Evolutionary conservation across 2,797 vertebrate genomes (phyloP).

Genomic region (Sebastes hubbsi): DNA sequence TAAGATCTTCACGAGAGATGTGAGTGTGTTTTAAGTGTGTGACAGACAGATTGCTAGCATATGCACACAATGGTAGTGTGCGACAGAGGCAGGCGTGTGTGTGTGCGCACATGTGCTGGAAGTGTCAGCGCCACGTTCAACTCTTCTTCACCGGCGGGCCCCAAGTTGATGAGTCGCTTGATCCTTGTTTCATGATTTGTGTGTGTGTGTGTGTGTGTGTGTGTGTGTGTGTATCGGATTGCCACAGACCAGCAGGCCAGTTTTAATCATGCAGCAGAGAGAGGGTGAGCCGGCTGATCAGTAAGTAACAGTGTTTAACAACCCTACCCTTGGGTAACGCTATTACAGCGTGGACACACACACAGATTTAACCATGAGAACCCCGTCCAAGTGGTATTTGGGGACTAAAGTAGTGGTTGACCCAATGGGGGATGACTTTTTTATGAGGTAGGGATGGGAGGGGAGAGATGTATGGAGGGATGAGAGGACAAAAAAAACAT

Average conservation of each 20-base stretch:
- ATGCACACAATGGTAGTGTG: constrained; percentile 22
- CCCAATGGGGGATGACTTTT: constrained; percentile 20
- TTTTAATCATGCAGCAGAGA: constrained; percentile 40
- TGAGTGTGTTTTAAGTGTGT: constrained; percentile 39
- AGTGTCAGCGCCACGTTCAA: constrained; percentile 48
- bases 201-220: constrained; percentile 1
- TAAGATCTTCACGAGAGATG: constrained; percentile 40
- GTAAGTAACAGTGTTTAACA: constrained; percentile 53
- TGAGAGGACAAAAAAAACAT: constrained; percentile 28
- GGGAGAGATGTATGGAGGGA: constrained; percentile 9
- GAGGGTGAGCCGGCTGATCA: constrained; percentile 33
- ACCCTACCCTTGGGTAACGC: constrained; percentile 31
- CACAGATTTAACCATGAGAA: constrained; percentile 27
- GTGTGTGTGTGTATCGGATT: constrained; percentile 30
- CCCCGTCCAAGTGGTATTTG: background rate
- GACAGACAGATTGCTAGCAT: constrained; percentile 62
- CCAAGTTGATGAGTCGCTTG: constrained; percentile 37
- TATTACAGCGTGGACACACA: constrained; percentile 21
- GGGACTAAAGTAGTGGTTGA: constrained; percentile 17
- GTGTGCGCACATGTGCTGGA: constrained; percentile 33
- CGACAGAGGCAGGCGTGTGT: background rate
- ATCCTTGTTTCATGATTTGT: constrained; percentile 20
- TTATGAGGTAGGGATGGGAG: background rate
- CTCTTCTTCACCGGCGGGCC: constrained; percentile 45
- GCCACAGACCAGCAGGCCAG: constrained; percentile 18